Percentiles rank a stretch among this genome's conserved stretches.
Conservation (phyloP, 2,113 vertebrate species). For the Cynoglossus semilaevis region DNA sequence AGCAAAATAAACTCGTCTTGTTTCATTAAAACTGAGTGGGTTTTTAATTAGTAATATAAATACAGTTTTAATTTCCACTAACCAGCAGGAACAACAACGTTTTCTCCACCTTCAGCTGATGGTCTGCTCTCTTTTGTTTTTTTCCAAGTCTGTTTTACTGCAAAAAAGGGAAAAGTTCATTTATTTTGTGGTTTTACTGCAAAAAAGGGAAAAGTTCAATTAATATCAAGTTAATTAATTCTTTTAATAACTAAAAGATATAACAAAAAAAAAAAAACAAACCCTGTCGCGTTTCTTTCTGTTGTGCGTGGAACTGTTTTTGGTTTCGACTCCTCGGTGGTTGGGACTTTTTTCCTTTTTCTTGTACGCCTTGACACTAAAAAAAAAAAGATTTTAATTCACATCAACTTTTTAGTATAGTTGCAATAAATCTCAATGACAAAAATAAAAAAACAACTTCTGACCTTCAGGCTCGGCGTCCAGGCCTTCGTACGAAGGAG, state of each 20-base stretch:
- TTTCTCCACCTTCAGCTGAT: conserved; percentile 28
- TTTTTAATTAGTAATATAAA: too few relatives aligned
- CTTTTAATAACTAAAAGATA: too few relatives aligned
- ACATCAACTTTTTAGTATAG: background rate
- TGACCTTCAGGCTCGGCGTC: conserved; percentile 44
- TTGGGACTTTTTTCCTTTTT: conserved; percentile 28
- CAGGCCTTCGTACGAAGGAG: background rate
- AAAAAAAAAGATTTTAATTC: conserved; percentile 7
- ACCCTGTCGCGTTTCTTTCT: conserved; percentile 20
- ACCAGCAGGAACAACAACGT: conserved; percentile 31
- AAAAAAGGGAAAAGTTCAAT: too few relatives aligned
- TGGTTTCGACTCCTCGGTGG: conserved; percentile 11
- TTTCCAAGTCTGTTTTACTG: conserved; percentile 45
- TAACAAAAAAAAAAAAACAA: background rate
- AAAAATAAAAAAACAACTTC: background rate
- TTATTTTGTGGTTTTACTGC: too few relatives aligned
- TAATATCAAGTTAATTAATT: too few relatives aligned
- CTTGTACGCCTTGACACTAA: conserved; percentile 47
- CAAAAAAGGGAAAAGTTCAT: background rate
- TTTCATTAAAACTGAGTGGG: too few relatives aligned
- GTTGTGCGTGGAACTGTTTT: conserved; percentile 12
- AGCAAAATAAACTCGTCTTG: too few relatives aligned
- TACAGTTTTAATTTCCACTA: conserved; percentile 5
- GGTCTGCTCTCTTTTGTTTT: conserved; percentile 38
- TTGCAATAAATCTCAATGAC: background rate